Evolutionary conservation across 2,797 vertebrate species (phyloP).

Genomic region (Hozukius guyotensis): DNA sequence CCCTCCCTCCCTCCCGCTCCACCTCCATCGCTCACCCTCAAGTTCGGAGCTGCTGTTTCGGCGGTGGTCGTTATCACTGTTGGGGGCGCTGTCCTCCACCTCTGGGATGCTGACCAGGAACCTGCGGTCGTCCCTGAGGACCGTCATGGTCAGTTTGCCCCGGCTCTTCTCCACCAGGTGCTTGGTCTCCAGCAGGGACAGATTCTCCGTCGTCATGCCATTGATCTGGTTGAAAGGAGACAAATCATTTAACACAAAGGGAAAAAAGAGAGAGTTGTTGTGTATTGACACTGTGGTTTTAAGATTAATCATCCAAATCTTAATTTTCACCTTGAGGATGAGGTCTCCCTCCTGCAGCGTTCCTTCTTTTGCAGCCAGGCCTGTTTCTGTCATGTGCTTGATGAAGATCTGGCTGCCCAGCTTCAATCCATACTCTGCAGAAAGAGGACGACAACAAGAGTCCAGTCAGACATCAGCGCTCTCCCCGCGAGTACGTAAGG

Average conservation of each 20-base stretch:
- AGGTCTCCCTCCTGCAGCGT: slow-evolving; percentile 95
- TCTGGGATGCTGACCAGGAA: slow-evolving; percentile 94
- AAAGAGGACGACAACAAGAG: background rate
- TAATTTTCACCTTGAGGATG: slow-evolving; percentile 88
- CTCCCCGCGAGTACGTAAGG: background rate
- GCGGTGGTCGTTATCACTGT: slow-evolving; percentile 79
- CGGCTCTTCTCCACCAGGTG: slow-evolving; percentile 91
- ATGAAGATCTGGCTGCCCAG: slow-evolving; percentile 98
- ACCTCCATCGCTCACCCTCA: slow-evolving; percentile 84
- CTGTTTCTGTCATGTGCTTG: slow-evolving; percentile 93
- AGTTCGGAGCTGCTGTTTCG: slow-evolving; percentile 86
- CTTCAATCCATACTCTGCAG: slow-evolving; percentile 94
- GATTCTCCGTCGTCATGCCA: slow-evolving; percentile 91
- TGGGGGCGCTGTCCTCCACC: slow-evolving; percentile 84
- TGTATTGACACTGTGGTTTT: background rate
- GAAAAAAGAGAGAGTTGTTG: background rate
- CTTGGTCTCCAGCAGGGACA: slow-evolving; percentile 94
- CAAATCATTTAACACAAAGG: background rate
- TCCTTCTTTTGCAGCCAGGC: slow-evolving; percentile 88
- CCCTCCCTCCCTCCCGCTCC: too few relatives aligned
- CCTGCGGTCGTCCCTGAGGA: slow-evolving; percentile 89
- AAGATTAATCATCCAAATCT: background rate
- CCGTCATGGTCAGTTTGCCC: slow-evolving; percentile 89
- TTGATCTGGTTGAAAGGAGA: slow-evolving; percentile 87
- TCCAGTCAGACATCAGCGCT: background rate